A percentile compares a stretch with the other conserved stretches of the same genome.
phyloP scores from a whole-genome alignment of 2,113 vertebrate genomes.

The Echinops telfairi region DNA sequence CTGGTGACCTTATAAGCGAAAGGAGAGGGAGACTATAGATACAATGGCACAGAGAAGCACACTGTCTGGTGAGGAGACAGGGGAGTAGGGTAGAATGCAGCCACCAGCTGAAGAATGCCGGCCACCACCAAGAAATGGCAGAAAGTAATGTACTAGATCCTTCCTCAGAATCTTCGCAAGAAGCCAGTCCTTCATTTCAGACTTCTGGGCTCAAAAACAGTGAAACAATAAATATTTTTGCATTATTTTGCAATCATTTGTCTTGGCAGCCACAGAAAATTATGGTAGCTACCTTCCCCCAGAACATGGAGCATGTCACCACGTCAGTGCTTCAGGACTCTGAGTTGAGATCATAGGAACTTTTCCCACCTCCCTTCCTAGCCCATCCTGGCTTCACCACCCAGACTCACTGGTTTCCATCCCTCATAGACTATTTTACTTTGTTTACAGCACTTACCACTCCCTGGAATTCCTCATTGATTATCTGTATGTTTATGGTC shows the following conservation, averaged over 20 bases:
- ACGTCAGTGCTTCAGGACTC: neutral
- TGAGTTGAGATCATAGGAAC: neutral
- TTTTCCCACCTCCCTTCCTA: neutral
- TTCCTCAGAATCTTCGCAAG: neutral
- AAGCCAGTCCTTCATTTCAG: neutral
- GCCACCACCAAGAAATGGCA: neutral
- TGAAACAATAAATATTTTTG: neutral
- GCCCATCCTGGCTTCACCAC: neutral
- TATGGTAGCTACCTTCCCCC: neutral
- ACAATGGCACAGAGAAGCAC: neutral
- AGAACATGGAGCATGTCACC: too few species aligned
- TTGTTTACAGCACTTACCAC: neutral
- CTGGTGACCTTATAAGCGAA: neutral
- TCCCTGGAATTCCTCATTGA: neutral
- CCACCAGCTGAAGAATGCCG: neutral
- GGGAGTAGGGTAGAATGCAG: neutral
- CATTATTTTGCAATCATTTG: neutral
- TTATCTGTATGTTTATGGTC: rapidly evolving
- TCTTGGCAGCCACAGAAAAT: neutral
- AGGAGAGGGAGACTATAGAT: neutral
- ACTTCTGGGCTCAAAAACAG: neutral
- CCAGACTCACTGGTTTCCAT: neutral
- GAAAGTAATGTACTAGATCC: neutral
- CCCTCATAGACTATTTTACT: too few species aligned
- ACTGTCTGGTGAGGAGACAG: neutral